Base-by-base conservation (phyloP, 2,888 invertebrate genomes). In the Mongoloraphidia duomilia region DNA sequence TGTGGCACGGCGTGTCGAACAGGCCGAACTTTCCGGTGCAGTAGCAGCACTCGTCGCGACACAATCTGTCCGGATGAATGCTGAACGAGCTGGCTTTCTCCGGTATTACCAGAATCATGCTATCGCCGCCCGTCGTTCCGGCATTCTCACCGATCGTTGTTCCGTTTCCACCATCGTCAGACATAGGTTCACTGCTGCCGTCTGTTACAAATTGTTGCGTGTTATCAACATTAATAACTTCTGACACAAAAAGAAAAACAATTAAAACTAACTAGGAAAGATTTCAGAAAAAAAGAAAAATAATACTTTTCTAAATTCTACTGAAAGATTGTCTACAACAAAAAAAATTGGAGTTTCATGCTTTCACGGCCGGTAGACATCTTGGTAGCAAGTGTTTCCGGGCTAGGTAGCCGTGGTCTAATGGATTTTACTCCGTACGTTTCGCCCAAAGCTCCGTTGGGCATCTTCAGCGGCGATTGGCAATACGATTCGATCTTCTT, bases 31-130 rank as follows among this genome's bases (percentile, higher is more conserved):
- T 89, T 9, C 88, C 88, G 49, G 86, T 86, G 61, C 90, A 90
- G 64, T 88, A 88, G 61, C 82, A 84, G 62, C 90, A 90, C 59
- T 88, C 87, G 67, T 89, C 88, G 63, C 82, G 81, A 62, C 89
- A 90, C 46, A 87, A 67, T 9, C 88, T 69, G 0, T 80, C 87
- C 0, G 88, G 88, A 67, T 89, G 89, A 58, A 89, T 86, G 60
- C 85, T 85, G 66, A 89, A 89, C 0, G 88, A 88, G 9, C 87
- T 86, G 0, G 87, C 87, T 66, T 89, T 89, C 68, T 90, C 88
- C 1, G 89, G 89, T 57, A 90, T 88, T 49, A 89, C 84, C 59
- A 89, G 75, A 57, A 76, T 76, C 49, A 78, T 71, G 3, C 74
- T 75, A 51, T 65, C 63, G 58, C 77, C 71, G 0, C 63, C 63